phyloP scores from a whole-genome alignment of 2,797 vertebrate genomes.

The Coregonus suidteri region DNA sequence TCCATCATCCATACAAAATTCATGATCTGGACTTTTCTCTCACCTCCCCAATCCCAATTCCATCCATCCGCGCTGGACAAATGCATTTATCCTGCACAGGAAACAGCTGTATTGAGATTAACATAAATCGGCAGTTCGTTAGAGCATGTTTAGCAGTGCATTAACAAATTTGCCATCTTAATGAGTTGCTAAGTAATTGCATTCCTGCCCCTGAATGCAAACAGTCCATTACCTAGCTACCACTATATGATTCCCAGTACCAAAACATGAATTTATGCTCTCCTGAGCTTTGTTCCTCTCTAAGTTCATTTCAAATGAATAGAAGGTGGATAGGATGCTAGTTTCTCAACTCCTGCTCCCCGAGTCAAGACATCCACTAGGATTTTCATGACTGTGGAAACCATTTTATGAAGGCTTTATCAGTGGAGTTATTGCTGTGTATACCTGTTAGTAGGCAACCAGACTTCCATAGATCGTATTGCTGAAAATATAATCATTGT shows the following conservation, averaged over 20 bases:
- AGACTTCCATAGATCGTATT: not conserved
- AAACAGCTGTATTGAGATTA: constrained; percentile 64
- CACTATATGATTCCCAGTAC: constrained; percentile 60
- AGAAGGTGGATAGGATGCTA: constrained; percentile 12
- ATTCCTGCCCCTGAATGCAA: constrained; percentile 65
- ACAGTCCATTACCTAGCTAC: constrained; percentile 66
- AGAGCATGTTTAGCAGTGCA: constrained; percentile 65
- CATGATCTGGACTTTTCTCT: constrained; percentile 37
- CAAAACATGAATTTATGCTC: constrained; percentile 48
- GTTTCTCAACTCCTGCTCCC: not conserved
- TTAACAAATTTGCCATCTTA: constrained; percentile 67
- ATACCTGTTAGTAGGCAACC: not conserved
- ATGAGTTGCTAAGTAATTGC: constrained; percentile 68
- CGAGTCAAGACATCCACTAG: not conserved
- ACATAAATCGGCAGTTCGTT: constrained; percentile 65
- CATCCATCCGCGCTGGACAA: constrained; percentile 43
- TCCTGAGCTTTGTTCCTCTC: constrained; percentile 39
- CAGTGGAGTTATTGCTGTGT: not conserved
- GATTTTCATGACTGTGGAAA: not conserved
- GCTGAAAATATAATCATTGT: not conserved
- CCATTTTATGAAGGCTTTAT: not conserved
- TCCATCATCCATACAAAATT: constrained; percentile 49
- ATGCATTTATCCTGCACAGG: constrained; percentile 51
- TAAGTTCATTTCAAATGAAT: constrained; percentile 49
- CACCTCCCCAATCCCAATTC: not conserved